These are phyloP conservation scores for Penelope pileata DNA, from an alignment of 2,113 vertebrate genomes.

Conservation along the genomic window DNA sequence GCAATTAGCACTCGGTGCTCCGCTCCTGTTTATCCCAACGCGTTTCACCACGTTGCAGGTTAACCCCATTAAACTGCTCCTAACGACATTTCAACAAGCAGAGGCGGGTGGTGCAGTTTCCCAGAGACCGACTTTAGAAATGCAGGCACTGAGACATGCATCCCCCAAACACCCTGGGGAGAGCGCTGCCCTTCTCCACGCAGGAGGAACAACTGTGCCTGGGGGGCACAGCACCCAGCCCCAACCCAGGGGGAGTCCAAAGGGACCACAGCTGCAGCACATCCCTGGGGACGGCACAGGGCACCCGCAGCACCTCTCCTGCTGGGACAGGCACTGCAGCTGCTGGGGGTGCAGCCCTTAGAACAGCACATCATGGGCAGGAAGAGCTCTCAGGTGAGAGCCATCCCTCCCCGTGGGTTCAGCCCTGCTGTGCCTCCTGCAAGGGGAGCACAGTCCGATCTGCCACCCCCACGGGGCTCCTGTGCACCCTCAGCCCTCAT, in stretches of 20 bases:
- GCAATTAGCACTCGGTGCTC: background rate
- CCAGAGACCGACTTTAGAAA: constrained; percentile 10
- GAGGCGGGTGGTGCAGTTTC: constrained; percentile 35
- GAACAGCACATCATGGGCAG: fast-evolving
- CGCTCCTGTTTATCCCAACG: constrained; percentile 30
- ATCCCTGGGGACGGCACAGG: background rate
- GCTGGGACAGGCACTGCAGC: fast-evolving
- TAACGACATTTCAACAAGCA: constrained; percentile 58
- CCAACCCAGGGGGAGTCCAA: background rate
- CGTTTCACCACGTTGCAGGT: constrained; percentile 2
- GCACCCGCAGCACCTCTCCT: fast-evolving
- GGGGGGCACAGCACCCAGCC: background rate
- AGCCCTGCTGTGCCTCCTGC: fast-evolving
- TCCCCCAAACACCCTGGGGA: background rate
- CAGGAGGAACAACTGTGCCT: background rate
- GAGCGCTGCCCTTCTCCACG: fast-evolving
- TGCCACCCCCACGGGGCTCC: background rate
- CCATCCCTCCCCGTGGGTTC: background rate
- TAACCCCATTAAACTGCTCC: constrained; percentile 53
- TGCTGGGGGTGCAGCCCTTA: background rate
- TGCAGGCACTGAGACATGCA: background rate
- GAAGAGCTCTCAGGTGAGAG: background rate
- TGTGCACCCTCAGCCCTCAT: background rate
- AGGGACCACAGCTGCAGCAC: background rate
- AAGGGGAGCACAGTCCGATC: background rate